Base-by-base conservation (phyloP, 2,113 vertebrate species). In the Euleptes europaea region DNA sequence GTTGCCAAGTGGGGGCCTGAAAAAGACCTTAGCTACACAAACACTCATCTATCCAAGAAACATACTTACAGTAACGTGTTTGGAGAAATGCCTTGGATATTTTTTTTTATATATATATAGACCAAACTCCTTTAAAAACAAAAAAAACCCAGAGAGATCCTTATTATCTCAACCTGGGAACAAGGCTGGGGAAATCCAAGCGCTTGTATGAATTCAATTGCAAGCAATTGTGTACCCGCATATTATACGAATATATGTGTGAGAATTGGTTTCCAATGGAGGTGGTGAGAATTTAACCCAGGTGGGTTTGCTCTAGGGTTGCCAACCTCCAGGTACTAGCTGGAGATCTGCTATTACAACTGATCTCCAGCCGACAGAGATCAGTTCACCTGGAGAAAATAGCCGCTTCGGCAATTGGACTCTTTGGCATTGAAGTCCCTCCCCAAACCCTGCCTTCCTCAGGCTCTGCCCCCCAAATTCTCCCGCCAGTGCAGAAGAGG, bases 181-280 rank as follows among this genome's bases (percentile, higher is more conserved):
- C 78, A 74, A 91, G 91, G 78, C 83, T 21, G 86, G 93, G 88
- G 88, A 94, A 63, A 92, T 84, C 70, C 84, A 79, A 91, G 85
- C 84, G 84, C 78, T 92, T 95, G 94, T 92, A 80, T 93, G 94
- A 95, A 96, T 96, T 85, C 92, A 94, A 95, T 95, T 95, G 95
- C 40, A 85, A 91, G 94, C 91, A 93, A 90, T 89, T 93, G 88
- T 0, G 77, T 88, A 94, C 94, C 82, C 93, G 89, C 57, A 1
- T 85, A 81, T 83, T 94, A 91, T 91, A 42, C 73, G 23, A 28
- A 35, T 75, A 57, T 78, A 83, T 38, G 84, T 88, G 89, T 44
- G 76, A 75, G 28, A 92, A 95, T 82, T 90, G 92, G 84, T 95
- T 95, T 95, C 96, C 93, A 94, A 96, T 90, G 89, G 89, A 92